A percentile compares a stretch with the other conserved stretches of the same genome.
Conservation (phyloP, 2,113 vertebrate genomes). For the Cyprinodon variegatus region DNA sequence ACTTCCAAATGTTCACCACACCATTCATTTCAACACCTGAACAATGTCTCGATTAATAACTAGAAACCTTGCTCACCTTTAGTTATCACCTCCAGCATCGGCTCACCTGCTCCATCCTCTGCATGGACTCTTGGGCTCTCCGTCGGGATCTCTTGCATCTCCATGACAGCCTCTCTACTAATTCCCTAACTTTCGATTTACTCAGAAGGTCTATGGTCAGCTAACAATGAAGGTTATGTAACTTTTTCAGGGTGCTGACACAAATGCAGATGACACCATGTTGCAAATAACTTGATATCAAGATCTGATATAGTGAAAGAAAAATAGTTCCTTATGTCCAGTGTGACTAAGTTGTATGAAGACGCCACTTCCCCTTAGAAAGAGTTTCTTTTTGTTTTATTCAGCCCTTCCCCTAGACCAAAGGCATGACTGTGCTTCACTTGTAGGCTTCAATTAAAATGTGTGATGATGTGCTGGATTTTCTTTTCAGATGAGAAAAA, state of each 20-base stretch:
- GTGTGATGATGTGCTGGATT: neutral
- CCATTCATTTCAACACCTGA: neutral
- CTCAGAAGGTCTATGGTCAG: neutral
- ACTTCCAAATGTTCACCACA: neutral
- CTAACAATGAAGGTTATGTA: conserved; percentile 20
- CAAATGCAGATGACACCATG: neutral
- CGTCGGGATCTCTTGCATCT: conserved; percentile 46
- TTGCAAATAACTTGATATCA: neutral
- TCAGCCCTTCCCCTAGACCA: conserved; percentile 14
- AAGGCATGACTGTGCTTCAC: neutral
- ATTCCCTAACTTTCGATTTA: conserved; percentile 47
- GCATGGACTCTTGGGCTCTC: neutral
- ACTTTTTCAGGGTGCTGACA: neutral
- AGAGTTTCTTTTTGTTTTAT: neutral
- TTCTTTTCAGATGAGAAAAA: neutral
- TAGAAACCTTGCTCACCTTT: conserved; percentile 34
- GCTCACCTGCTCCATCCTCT: neutral
- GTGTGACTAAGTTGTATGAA: neutral
- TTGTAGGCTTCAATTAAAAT: neutral
- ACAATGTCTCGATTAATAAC: neutral
- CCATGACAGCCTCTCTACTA: conserved; percentile 42
- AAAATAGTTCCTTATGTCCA: neutral
- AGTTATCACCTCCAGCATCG: conserved; percentile 11
- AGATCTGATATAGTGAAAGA: neutral
- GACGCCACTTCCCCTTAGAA: conserved; percentile 37